Base-by-base conservation (phyloP, 2,113 vertebrate genomes). In the Macquaria australasica region DNA sequence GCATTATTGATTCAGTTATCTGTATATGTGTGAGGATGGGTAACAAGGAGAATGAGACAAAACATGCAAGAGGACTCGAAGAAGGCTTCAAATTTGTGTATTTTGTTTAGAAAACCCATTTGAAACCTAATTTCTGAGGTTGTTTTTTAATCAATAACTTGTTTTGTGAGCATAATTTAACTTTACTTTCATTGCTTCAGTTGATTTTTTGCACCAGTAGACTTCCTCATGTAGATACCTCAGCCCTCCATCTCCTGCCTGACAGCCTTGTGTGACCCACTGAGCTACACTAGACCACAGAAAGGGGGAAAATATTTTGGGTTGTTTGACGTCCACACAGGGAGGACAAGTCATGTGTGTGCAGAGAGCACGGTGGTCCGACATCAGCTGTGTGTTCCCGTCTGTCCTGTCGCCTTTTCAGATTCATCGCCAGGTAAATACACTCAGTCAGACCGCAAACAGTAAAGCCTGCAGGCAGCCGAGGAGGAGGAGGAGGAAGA, bases 361-460 rank as follows among this genome's bases (percentile, higher is more conserved):
- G 77, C 83, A 79, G 79, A 84, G 81, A 82, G 58, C 87, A 78
- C 12, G 85, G 83, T 88, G 85, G 93, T 91, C 87, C 84, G 74
- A 20, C 82, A 39, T 74, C 70, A 9, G 62, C 79, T 60, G 53
- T 82, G 80, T 76, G 81, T 62, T 79, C 87, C 43, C 78, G 50
- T 85, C 73, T 28, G 85, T 89, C 86, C 83, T 78, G 55, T 74
- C 82, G 69, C 51, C 89, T 93, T 94, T 91, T 94, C 89, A 93
- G 82, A 95, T 93, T 92, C 91, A 91, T 90, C 84, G 77, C 77
- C 94, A 93, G 95, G 95, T 95, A 96, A 96, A 96, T 85, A 95
- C 77, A 60, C 91, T 70, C 72, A 84, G 92, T 86, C 81, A 82
- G 68, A 83, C 81, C 60, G 88, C 80, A 80, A 90, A 90, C 77